A percentile compares a stretch with the other conserved stretches of the same genome.
Conservation (phyloP, 1,140 invertebrate species). For the Ctenoplectra terminalis region DNA sequence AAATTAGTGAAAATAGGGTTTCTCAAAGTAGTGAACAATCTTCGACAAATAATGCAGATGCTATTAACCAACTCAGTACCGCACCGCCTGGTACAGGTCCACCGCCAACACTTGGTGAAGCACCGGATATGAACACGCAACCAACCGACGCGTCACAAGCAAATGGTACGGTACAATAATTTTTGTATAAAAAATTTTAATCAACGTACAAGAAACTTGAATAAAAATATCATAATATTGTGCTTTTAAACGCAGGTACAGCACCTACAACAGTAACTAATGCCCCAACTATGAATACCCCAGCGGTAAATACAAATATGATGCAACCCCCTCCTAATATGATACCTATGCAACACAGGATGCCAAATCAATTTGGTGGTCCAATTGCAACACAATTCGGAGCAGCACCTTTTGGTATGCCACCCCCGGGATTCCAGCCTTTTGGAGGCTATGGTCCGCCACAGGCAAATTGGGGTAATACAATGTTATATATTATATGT, state of each 20-base stretch:
- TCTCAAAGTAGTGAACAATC: conserved; percentile 68
- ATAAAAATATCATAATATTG: background rate
- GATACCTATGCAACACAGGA: conserved; percentile 84
- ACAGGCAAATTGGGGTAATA: conserved; percentile 78
- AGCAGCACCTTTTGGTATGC: conserved; percentile 87
- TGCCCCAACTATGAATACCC: conserved; percentile 76
- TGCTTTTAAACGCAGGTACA: conserved; percentile 59
- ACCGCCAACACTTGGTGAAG: conserved; percentile 75
- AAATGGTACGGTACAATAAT: conserved; percentile 70
- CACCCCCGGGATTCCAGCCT: conserved; percentile 86
- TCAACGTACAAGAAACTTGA: background rate
- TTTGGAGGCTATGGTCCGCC: conserved; percentile 81
- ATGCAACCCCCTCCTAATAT: conserved; percentile 84
- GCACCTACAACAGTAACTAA: conserved; percentile 69
- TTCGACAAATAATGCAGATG: conserved; percentile 70
- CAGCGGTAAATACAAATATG: conserved; percentile 80
- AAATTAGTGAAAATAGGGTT: conserved; percentile 68
- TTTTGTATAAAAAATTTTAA: background rate
- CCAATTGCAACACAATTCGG: conserved; percentile 84
- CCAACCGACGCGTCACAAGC: conserved; percentile 74
- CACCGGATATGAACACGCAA: conserved; percentile 67
- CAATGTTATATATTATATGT: no score
- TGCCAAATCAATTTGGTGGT: conserved; percentile 84
- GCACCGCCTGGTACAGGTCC: conserved; percentile 79
- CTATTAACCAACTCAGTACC: conserved; percentile 77